Evolutionary conservation across 1,140 invertebrate genomes (phyloP), one percentile per base, ranked within the genome.

Genomic region (Sycobia sp.): DNA sequence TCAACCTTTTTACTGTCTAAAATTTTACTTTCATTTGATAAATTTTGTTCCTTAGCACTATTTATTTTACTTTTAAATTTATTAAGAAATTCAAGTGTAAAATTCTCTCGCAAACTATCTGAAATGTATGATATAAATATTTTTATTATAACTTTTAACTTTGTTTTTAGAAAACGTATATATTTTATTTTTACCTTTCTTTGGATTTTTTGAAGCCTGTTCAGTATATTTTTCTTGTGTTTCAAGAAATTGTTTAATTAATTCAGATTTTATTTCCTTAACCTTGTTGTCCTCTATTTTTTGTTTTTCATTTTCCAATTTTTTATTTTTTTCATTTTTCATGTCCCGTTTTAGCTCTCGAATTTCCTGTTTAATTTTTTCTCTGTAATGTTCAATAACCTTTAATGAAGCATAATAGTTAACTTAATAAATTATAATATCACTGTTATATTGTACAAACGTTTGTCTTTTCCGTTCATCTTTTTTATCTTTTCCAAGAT

Each of bases 1-100:
- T 73, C 69, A 59, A 68, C 67, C 72, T 41, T 18, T 2, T 49
- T 51, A 27, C 39, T 44, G 34, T 36, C 66, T 29, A 18, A 38
- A 22, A 4, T 36, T 9, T 29, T 22, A 67, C 78, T 70, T 29
- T 39, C 77, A 69, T 16, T 76, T 11, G 71, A 36, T 67, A 69
- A 4, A 43, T 59, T 62, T 60, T 86, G 86, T 67, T 90, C 85
- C 73, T 89, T 90, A 0, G 86, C 86, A 4, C 81, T 82, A 44
- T 86, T 82, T 23, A 97, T 77, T 79, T 92, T 94, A 3, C 82
- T 87, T 75, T 90, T 89, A 73, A 98, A 98, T 77, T 93, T 93
- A 0, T 87, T 86, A 39, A 98, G 77, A 25, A 97, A 73, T 34
- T 88, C 81, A 44, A 95, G 77, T 0, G 95, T 96, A 67, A 88